A percentile compares a stretch with the other conserved stretches of the same genome.
These are phyloP conservation scores for Perca schrenkii DNA, from an alignment of 2,113 vertebrate species.

Conservation along the genomic window DNA sequence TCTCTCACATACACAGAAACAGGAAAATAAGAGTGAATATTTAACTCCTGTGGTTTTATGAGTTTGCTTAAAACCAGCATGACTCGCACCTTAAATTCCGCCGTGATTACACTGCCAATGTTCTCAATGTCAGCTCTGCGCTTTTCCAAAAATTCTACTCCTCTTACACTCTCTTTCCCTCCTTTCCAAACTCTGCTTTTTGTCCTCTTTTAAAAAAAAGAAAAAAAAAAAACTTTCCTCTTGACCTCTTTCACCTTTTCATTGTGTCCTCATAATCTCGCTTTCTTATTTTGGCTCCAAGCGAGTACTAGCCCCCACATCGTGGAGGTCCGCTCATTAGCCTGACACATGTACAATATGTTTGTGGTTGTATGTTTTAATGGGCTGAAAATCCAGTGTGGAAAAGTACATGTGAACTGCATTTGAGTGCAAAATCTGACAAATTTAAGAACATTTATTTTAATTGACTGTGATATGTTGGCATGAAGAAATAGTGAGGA, in stretches of 20 bases:
- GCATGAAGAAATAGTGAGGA: constrained; percentile 11
- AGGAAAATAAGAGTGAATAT: constrained; percentile 57
- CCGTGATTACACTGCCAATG: constrained; percentile 22
- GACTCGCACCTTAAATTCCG: constrained; percentile 76
- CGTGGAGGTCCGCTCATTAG: not conserved
- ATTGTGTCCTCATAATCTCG: constrained; percentile 10
- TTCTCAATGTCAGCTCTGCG: constrained; percentile 44
- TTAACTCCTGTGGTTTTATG: constrained; percentile 73
- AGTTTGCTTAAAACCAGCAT: constrained; percentile 73
- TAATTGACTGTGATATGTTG: constrained; percentile 35
- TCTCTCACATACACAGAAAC: constrained; percentile 47
- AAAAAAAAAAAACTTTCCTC: not conserved
- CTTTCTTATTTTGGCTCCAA: not conserved
- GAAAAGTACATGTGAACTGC: constrained; percentile 25
- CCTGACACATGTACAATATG: constrained; percentile 28
- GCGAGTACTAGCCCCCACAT: not conserved
- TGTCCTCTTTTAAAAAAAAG: not conserved
- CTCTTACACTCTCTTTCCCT: not conserved
- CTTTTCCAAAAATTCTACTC: not conserved
- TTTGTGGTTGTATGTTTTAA: constrained; percentile 39
- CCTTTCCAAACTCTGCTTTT: constrained; percentile 27
- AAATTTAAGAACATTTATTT: constrained; percentile 49
- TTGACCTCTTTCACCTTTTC: constrained; percentile 8
- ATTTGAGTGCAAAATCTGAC: constrained; percentile 19
- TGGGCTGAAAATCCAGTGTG: constrained; percentile 25